Base-by-base conservation (phyloP, 2,113 vertebrate genomes). In the Hypanus sabinus region DNA sequence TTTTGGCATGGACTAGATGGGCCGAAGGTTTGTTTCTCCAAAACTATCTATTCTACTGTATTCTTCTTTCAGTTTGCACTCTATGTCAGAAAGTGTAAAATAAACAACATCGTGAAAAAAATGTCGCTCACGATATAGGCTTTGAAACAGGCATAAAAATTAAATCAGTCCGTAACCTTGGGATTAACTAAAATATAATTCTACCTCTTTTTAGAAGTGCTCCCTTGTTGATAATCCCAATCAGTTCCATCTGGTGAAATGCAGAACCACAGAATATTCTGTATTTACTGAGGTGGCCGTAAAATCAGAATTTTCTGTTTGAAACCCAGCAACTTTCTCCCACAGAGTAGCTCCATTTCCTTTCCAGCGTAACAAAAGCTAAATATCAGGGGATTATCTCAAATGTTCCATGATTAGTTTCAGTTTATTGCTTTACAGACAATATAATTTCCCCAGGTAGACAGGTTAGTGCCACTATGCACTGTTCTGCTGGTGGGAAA, bases 281-380 rank as follows among this genome's bases (percentile, higher is more conserved):
- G 98, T 98, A 98, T 98, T 97, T 96, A 96, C 96, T 95, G 95
- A 97, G 97, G 97, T 97, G 97, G 96, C 97, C 97, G 97, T 97
- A 97, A 95, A 98, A 98, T 97, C 96, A 95, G 95, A 97, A 98
- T 98, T 98, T 96, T 97, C 98, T 98, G 97, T 96, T 96, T 97
- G 96, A 98, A 97, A 98, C 97, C 97, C 96, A 96, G 96, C 95
- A 97, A 97, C 97, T 96, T 95, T 96, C 96, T 96, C 96, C 95
- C 96, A 96, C 95, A 97, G 96, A 97, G 96, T 96, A 97, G 95
- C 94, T 97, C 96, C 96, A 73, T 97, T 46, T 46, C 46, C 97
- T 97, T 90, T 65, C 85, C 30, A 65, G 30, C 8, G 16, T 96
- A 96, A 96, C 96, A 98, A 98, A 98, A 97, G 97, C 97, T 97